These are phyloP conservation scores for Chloromyia formosa DNA, from an alignment of 2,888 invertebrate species.

Conservation along the genomic window DNA sequence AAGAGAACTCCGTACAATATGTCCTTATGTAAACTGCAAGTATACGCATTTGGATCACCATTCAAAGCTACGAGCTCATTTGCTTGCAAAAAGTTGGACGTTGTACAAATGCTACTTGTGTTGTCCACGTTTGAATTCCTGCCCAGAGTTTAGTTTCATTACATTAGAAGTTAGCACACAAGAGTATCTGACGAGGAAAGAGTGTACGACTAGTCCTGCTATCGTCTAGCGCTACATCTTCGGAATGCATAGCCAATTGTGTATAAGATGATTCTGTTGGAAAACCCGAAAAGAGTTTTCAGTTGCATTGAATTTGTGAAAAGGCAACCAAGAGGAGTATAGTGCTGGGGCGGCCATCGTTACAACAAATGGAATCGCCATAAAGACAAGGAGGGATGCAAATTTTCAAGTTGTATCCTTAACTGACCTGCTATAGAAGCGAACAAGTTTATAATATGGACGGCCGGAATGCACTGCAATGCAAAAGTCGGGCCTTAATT, in stretches of 20 bases:
- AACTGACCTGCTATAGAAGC: conserved; percentile 18
- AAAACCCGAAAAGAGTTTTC: conserved; percentile 23
- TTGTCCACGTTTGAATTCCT: not conserved
- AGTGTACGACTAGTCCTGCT: not conserved
- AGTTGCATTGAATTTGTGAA: conserved; percentile 18
- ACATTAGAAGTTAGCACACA: conserved; percentile 39
- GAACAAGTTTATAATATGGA: conserved; percentile 8
- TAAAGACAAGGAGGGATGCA: not conserved
- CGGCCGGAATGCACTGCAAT: conserved; percentile 8
- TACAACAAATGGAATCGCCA: not conserved
- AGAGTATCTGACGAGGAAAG: conserved; percentile 8
- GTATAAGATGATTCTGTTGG: conserved; percentile 37
- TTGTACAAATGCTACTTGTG: conserved; percentile 36
- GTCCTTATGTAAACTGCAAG: conserved; percentile 38
- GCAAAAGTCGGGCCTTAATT: conserved; percentile 46
- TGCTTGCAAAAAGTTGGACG: conserved; percentile 48
- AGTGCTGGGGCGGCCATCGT: not conserved
- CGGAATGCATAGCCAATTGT: conserved; percentile 10
- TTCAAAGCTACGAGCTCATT: conserved; percentile 45
- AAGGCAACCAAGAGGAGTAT: not conserved
- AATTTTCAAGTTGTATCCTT: conserved; percentile 12
- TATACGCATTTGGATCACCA: conserved; percentile 33
- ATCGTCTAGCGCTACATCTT: conserved; percentile 17
- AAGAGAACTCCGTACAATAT: conserved; percentile 9
- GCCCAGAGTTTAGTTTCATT: conserved; percentile 45